phyloP scores from a whole-genome alignment of 2,113 vertebrate species.

The Microcebus ravelobensis region DNA sequence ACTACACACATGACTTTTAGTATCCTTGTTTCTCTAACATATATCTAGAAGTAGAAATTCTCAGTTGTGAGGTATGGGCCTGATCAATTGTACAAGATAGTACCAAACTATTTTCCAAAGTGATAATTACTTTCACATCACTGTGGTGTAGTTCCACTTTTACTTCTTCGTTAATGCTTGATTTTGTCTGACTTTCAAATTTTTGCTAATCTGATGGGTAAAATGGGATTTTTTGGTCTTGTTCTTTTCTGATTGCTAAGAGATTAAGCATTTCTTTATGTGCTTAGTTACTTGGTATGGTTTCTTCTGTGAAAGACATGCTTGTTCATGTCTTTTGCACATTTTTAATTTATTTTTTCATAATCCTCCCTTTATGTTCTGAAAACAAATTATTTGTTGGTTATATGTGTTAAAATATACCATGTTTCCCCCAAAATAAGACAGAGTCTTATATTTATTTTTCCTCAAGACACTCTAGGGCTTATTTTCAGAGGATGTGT shows the following conservation, averaged over 20 bases:
- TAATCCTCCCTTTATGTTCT: neutral
- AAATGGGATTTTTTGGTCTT: neutral
- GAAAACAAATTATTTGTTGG: neutral
- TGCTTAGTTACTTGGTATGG: neutral
- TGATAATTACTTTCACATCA: neutral
- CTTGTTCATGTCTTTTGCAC: neutral
- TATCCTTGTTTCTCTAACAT: neutral
- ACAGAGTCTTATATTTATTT: no score
- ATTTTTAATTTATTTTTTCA: neutral
- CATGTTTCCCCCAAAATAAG: no score
- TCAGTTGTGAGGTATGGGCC: neutral
- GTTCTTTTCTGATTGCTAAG: neutral
- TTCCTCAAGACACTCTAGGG: no score
- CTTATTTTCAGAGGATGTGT: no score
- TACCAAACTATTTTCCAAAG: neutral
- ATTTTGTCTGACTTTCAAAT: neutral
- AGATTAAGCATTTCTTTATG: neutral
- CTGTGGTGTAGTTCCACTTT: neutral
- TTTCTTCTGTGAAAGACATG: neutral
- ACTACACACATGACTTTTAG: neutral
- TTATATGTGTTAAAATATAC: neutral
- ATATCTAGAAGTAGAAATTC: neutral
- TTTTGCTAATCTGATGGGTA: neutral
- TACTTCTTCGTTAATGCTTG: neutral
- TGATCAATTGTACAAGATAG: no score